These are phyloP conservation scores for Chrysomallon squamiferum DNA, from an alignment of 1,140 invertebrate species.

Conservation along the genomic window DNA sequence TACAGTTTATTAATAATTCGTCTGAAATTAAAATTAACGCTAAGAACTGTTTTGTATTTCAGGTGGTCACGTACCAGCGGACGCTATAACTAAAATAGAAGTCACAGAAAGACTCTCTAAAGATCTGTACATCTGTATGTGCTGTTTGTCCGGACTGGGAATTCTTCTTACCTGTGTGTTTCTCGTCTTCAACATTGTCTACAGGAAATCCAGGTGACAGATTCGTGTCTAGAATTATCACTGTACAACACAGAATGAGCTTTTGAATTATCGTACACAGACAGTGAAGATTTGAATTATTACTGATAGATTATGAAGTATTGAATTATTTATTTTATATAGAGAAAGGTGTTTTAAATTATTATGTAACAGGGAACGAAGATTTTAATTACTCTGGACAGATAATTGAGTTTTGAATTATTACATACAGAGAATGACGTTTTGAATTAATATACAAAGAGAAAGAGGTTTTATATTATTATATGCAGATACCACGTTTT, in stretches of 20 bases:
- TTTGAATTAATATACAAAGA: neutral
- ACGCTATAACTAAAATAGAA: neutral
- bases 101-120: constrained; percentile 62
- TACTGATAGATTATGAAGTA: neutral
- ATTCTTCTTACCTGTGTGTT: constrained; percentile 92
- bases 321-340: neutral
- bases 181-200: constrained; percentile 94
- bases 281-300: neutral
- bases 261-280: neutral
- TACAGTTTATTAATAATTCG: too few species aligned
- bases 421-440: neutral
- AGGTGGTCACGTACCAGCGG: constrained; percentile 8
- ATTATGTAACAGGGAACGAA: neutral
- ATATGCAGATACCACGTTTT: neutral
- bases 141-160: constrained; percentile 84
- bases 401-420: neutral
- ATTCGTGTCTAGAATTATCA: constrained; percentile 74
- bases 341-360: neutral
- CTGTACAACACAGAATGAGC: neutral
- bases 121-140: constrained; percentile 69
- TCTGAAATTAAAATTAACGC: too few species aligned
- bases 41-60: neutral
- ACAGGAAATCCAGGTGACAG: constrained; percentile 94
- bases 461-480: neutral
- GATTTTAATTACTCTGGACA: neutral